phyloP scores from a whole-genome alignment of 2,797 vertebrate species.

The Denticeps clupeoides region DNA sequence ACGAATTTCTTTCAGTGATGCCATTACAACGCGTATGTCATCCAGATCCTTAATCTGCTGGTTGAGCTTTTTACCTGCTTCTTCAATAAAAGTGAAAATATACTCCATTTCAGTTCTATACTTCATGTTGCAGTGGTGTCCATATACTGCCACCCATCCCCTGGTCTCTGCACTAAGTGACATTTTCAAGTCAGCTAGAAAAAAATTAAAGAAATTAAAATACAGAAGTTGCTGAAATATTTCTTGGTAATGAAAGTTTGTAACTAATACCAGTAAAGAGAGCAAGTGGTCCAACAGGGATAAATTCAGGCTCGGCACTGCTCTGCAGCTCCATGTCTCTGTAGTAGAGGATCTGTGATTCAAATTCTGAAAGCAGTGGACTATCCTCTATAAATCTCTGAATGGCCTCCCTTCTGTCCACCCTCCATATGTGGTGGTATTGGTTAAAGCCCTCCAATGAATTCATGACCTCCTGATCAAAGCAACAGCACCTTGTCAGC shows the following conservation, averaged over 20 bases:
- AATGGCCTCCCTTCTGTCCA: slow-evolving; percentile 73
- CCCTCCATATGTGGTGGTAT: slow-evolving; percentile 87
- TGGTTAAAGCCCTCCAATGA: slow-evolving; percentile 66
- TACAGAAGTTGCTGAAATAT: neutral
- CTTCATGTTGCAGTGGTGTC: slow-evolving; percentile 76
- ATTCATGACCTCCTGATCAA: slow-evolving; percentile 66
- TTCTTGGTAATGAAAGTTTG: neutral
- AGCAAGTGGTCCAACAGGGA: slow-evolving; percentile 77
- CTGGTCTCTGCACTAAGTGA: slow-evolving; percentile 80
- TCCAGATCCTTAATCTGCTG: slow-evolving; percentile 80
- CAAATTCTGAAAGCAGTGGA: slow-evolving; percentile 79
- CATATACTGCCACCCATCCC: slow-evolving; percentile 77
- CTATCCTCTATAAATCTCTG: slow-evolving; percentile 57
- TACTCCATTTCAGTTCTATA: slow-evolving; percentile 81
- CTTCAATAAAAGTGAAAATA: slow-evolving; percentile 77
- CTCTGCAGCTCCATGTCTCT: slow-evolving; percentile 75
- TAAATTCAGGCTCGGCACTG: slow-evolving; percentile 76
- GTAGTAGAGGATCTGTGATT: slow-evolving; percentile 82
- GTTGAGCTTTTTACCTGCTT: slow-evolving; percentile 81
- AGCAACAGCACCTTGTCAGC: slow-evolving; percentile 3
- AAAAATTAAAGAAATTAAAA: neutral
- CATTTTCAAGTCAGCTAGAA: slow-evolving; percentile 74
- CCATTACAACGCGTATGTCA: slow-evolving; percentile 85
- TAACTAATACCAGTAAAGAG: slow-evolving; percentile 38
- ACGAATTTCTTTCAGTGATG: slow-evolving; percentile 80